These are phyloP conservation scores for Drosophila lowei DNA, from an alignment of 1,140 invertebrate species.

Conservation along the genomic window DNA sequence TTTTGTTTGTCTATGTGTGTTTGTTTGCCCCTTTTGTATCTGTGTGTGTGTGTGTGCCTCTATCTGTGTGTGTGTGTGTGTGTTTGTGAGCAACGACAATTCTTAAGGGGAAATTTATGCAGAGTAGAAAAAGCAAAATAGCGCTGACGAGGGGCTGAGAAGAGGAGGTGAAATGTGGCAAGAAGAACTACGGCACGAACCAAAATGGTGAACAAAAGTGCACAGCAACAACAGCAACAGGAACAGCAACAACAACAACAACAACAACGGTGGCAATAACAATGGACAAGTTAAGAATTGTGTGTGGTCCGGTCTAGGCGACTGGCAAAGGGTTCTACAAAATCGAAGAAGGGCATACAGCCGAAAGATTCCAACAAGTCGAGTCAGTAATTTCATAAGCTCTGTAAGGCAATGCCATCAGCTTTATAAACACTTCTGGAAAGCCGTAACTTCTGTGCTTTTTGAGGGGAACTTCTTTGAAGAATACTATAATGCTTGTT, in stretches of 20 bases:
- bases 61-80: constrained; percentile 3
- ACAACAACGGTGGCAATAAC: constrained; percentile 38
- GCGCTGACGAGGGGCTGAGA: neutral
- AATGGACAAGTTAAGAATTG: constrained; percentile 46
- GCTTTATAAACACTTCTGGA: no score
- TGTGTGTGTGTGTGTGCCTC: neutral
- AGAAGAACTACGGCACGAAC: constrained; percentile 10
- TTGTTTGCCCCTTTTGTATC: constrained; percentile 20
- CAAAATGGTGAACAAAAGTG: constrained; percentile 76
- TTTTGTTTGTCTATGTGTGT: constrained; percentile 43
- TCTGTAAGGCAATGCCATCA: no score
- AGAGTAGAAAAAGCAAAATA: constrained; percentile 53
- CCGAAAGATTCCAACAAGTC: no score
- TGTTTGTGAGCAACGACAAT: constrained; percentile 55
- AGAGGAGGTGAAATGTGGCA: no score
- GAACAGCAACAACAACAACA: constrained; percentile 27
- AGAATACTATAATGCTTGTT: neutral
- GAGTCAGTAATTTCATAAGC: no score
- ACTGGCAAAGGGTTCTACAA: constrained; percentile 3
- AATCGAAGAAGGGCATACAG: no score
- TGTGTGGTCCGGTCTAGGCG: constrained; percentile 8
- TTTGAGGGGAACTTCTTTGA: no score
- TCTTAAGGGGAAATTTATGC: constrained; percentile 79
- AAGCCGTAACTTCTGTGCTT: no score
- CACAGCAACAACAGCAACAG: constrained; percentile 41